phyloP scores from a whole-genome alignment of 2,113 vertebrate species.

The Nyctibius bracteatus region DNA sequence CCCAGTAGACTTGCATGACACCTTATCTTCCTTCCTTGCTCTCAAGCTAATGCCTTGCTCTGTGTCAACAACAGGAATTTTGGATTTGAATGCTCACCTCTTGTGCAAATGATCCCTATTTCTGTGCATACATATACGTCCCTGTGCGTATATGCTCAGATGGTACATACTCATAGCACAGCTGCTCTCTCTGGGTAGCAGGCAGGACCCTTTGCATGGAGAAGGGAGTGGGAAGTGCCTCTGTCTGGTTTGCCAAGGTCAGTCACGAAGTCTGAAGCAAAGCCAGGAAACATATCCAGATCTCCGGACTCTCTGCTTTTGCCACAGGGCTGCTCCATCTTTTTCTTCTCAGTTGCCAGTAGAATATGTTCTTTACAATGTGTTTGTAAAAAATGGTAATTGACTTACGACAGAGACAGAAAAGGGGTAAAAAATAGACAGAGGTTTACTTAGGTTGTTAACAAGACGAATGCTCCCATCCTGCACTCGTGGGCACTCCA shows the following conservation, averaged over 20 bases:
- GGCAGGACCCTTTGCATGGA: neutral
- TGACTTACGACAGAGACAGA: neutral
- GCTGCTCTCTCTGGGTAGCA: neutral
- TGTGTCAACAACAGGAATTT: neutral
- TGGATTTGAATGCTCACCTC: neutral
- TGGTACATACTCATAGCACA: fast-evolving
- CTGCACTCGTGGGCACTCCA: neutral
- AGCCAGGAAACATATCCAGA: neutral
- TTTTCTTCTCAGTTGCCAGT: neutral
- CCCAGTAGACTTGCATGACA: neutral
- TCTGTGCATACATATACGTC: neutral
- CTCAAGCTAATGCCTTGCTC: neutral
- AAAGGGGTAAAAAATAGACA: neutral
- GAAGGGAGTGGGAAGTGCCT: neutral
- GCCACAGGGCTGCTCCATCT: neutral
- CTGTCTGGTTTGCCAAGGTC: neutral
- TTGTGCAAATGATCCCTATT: neutral
- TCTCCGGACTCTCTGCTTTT: neutral
- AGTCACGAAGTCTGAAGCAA: neutral
- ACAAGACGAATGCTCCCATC: neutral
- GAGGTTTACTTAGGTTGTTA: neutral
- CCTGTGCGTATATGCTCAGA: fast-evolving
- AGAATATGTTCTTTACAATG: neutral
- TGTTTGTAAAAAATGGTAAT: neutral
- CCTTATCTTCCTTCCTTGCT: neutral